Base-by-base conservation (phyloP, 2,113 vertebrate genomes). In the Haemorhous mexicanus region DNA sequence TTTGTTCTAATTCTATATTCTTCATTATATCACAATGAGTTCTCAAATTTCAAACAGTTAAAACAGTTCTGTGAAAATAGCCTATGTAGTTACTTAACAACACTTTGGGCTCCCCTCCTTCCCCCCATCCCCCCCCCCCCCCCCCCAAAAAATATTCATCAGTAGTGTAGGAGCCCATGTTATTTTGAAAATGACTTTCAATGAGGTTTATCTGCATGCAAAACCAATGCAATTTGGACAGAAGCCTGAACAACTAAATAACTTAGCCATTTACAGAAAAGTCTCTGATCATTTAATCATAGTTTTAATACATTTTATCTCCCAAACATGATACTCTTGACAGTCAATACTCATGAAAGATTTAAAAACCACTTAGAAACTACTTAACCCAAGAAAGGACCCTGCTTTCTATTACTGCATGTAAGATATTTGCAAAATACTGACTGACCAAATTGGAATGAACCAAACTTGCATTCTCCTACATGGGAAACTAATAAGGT, bases 41-140 rank as follows among this genome's bases (percentile, higher is more conserved):
- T 20, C 23, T 76, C 26, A 63, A 49, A 49, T 70, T 87, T 59
- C 56, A 83, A 75, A 35, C 18, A 43, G 32, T 56, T 91, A 10
- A 44, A 83, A 67, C 26, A 73, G 17, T 50, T 80, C 37, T 46
- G 16, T 79, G 58, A 79, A 58, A 75, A 59, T 49, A 82, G 50
- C 27, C 8, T 58, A 3, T 33, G 6, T 41, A 70, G 33, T 74
- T 79, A 35, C 26, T 66, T 74, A 74, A 46, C 28, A 79, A 13
- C 4, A 41, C 16, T 49, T 26, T 37, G 23, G 44, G n/a, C 44
- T 56, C 21, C 2, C 21, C 12, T 37, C 27, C 37, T 10, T 2
- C 8, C 4, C 6, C 15, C 1, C 3, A 5, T 7, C 41, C 1
- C 13, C 7, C 14, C 9, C 37, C 37, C 37, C 37, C 13, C 55